phyloP scores from a whole-genome alignment of 1,140 invertebrate genomes.

The Orussus abietinus region DNA sequence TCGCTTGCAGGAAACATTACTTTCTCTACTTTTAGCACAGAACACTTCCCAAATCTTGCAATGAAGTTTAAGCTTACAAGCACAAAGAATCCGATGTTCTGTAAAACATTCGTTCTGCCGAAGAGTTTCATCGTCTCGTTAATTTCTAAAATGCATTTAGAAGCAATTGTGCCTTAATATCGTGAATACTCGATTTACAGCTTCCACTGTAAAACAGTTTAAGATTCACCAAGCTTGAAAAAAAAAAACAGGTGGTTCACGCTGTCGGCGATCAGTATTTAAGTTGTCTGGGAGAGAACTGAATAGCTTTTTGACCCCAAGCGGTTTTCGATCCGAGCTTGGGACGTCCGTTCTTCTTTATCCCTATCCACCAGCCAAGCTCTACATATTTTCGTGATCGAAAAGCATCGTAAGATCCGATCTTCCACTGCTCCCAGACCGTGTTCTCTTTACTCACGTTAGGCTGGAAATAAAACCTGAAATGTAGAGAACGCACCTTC shows the following conservation, averaged over 20 bases:
- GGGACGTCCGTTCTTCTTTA: conserved; percentile 62
- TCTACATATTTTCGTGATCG: conserved; percentile 59
- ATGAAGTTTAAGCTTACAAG: conserved; percentile 33
- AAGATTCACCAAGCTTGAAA: too few species aligned
- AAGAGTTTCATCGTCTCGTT: too few species aligned
- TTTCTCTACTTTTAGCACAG: too few species aligned
- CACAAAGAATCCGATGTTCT: too few species aligned
- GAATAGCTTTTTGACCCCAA: conserved; percentile 61
- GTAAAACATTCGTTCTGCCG: too few species aligned
- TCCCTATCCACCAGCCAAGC: conserved; percentile 61
- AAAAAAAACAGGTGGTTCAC: too few species aligned
- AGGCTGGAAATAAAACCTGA: conserved; percentile 44
- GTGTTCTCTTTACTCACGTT: conserved; percentile 54
- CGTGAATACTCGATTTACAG: too few species aligned
- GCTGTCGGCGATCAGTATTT: too few species aligned
- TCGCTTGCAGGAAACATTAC: conserved; percentile 5
- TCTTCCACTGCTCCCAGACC: conserved; percentile 59
- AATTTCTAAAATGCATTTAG: too few species aligned
- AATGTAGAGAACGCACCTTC: conserved; percentile 13
- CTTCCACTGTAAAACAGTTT: too few species aligned
- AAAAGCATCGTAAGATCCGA: conserved; percentile 59
- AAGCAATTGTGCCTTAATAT: too few species aligned
- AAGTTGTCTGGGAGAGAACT: conserved; percentile 56
- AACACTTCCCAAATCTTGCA: conserved; percentile 19
- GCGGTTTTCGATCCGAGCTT: conserved; percentile 59